These are phyloP conservation scores for Tetraneura akinire DNA, from an alignment of 1,140 invertebrate species.

Conservation along the genomic window DNA sequence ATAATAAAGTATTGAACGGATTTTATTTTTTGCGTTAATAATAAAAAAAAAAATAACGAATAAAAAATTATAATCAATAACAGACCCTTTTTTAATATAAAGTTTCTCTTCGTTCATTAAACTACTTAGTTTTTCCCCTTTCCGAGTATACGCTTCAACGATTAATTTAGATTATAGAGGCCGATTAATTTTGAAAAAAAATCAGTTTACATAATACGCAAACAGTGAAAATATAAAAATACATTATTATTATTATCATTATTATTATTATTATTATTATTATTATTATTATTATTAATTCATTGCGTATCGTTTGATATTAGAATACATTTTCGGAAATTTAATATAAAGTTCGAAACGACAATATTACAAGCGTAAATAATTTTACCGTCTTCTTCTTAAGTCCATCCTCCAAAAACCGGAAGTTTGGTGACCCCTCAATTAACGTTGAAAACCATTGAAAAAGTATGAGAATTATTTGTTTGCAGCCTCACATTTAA, in stretches of 20 bases:
- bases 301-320: no score
- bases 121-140: constrained; percentile 11
- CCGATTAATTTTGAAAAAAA: constrained; percentile 4
- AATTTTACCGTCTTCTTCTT: no score
- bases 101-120: background rate
- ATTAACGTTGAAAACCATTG: no score
- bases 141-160: background rate
- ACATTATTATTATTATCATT: background rate
- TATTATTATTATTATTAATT: background rate
- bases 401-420: no score
- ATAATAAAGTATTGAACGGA: background rate
- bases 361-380: no score
- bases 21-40: background rate
- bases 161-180: constrained; percentile 15
- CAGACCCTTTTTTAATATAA: background rate
- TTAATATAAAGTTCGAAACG: no score
- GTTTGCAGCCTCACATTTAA: no score
- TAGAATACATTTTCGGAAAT: no score
- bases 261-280: background rate
- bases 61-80: constrained; percentile 22
- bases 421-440: no score
- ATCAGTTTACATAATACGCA: background rate
- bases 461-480: no score
- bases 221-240: background rate
- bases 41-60: no score